phyloP scores from a whole-genome alignment of 2,113 vertebrate genomes.

The Leptosomus discolor region DNA sequence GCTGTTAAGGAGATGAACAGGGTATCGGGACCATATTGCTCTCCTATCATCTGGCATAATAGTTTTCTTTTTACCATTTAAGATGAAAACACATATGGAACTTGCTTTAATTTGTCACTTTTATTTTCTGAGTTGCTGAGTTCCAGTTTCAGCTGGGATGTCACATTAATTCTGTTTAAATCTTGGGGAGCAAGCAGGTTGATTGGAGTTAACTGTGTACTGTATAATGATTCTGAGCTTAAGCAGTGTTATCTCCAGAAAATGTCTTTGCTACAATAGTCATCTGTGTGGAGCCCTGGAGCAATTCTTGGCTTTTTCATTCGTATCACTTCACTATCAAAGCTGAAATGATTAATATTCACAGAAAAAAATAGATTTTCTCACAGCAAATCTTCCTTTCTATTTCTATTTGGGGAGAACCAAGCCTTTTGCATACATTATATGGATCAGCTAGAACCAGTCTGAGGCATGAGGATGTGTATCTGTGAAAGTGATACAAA shows the following conservation, averaged over 20 bases:
- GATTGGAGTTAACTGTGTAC: slow-evolving; percentile 40
- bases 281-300: slow-evolving; percentile 57
- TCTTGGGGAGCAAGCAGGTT: slow-evolving; percentile 38
- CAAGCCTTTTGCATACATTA: slow-evolving; percentile 43
- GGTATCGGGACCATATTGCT: slow-evolving; percentile 44
- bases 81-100: slow-evolving; percentile 64
- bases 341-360: slow-evolving; percentile 68
- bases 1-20: slow-evolving; percentile 14
- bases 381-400: slow-evolving; percentile 39
- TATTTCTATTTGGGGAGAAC: slow-evolving; percentile 48
- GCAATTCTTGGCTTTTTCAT: slow-evolving; percentile 57
- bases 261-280: slow-evolving; percentile 55
- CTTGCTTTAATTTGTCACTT: slow-evolving; percentile 64
- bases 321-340: slow-evolving; percentile 55
- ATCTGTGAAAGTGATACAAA: slow-evolving; percentile 3
- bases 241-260: slow-evolving; percentile 52
- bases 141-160: slow-evolving; percentile 42
- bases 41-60: slow-evolving; percentile 50
- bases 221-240: slow-evolving; percentile 53
- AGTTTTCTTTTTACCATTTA: slow-evolving; percentile 51
- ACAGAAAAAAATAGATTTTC: slow-evolving; percentile 29
- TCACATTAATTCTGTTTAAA: slow-evolving; percentile 60
- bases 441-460: slow-evolving; percentile 24
- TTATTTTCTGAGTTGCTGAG: slow-evolving; percentile 46
- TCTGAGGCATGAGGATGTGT: not conserved